A percentile compares a stretch with the other conserved stretches of the same genome.
These are phyloP conservation scores for Botia almorhae DNA, from an alignment of 2,797 vertebrate genomes.

Conservation along the genomic window DNA sequence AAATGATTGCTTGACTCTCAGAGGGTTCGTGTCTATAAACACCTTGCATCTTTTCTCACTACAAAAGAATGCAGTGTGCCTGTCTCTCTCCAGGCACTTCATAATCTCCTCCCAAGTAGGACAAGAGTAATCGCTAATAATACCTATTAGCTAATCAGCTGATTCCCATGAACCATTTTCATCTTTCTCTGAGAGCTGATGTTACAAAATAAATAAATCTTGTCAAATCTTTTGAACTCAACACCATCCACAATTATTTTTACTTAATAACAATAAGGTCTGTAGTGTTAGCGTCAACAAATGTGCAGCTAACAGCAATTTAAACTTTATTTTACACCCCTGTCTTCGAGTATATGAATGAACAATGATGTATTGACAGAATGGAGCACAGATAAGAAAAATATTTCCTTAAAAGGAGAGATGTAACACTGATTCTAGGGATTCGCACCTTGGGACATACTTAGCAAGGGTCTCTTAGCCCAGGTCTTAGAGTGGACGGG, in stretches of 20 bases:
- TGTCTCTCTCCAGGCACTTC: slow-evolving; percentile 42
- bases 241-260: not conserved
- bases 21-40: slow-evolving; percentile 57
- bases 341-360: slow-evolving; percentile 23
- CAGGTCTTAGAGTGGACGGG: slow-evolving; percentile 26
- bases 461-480: slow-evolving; percentile 38
- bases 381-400: slow-evolving; percentile 22
- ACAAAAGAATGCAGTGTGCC: slow-evolving; percentile 61
- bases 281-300: not conserved
- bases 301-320: not conserved
- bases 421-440: slow-evolving; percentile 26
- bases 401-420: not conserved
- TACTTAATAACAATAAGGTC: slow-evolving; percentile 40
- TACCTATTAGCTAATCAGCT: slow-evolving; percentile 58
- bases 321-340: not conserved
- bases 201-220: slow-evolving; percentile 48
- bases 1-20: slow-evolving; percentile 64
- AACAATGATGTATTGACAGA: slow-evolving; percentile 32
- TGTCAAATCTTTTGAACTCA: not conserved
- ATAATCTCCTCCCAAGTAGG: slow-evolving; percentile 56
- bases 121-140: slow-evolving; percentile 55
- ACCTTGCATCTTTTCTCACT: slow-evolving; percentile 54
- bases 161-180: slow-evolving; percentile 51
- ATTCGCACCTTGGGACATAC: slow-evolving; percentile 32
- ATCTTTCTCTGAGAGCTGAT: slow-evolving; percentile 46